A percentile compares a stretch with the other conserved stretches of the same genome.
These are phyloP conservation scores for Cistogaster globosa DNA, from an alignment of 2,888 invertebrate genomes.

Conservation along the genomic window DNA sequence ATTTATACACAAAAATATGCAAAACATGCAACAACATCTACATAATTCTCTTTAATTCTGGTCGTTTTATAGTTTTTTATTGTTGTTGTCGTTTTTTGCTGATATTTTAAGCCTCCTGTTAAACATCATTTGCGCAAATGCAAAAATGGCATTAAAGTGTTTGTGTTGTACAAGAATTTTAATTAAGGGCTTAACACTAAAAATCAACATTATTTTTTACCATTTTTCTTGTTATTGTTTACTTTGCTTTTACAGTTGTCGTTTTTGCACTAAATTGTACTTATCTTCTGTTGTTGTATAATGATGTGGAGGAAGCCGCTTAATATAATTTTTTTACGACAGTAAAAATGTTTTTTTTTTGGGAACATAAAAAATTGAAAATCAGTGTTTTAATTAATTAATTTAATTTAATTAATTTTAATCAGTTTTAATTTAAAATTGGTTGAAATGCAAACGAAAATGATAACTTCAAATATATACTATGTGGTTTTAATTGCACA, in stretches of 20 bases:
- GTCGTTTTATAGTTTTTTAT: conserved; percentile 12
- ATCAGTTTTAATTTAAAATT: background rate
- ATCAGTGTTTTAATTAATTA: no score
- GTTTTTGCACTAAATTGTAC: conserved; percentile 48
- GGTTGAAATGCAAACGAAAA: conserved; percentile 13
- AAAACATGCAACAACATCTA: conserved; percentile 4
- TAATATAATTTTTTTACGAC: background rate
- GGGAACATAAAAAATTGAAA: background rate
- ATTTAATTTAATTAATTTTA: no score
- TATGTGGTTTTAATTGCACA: conserved; percentile 21
- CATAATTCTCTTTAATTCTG: conserved; percentile 25
- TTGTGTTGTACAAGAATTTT: conserved; percentile 71
- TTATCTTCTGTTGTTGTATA: conserved; percentile 46
- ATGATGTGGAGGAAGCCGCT: conserved; percentile 43
- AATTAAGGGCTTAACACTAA: conserved; percentile 71
- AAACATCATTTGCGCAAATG: conserved; percentile 69
- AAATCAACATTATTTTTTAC: conserved; percentile 66
- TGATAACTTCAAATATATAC: background rate
- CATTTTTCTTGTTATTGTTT: conserved; percentile 39
- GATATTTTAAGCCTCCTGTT: conserved; percentile 68
- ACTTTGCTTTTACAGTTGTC: conserved; percentile 15
- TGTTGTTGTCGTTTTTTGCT: conserved; percentile 27
- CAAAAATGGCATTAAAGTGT: conserved; percentile 69
- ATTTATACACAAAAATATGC: background rate
- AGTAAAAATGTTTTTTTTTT: background rate